Evolutionary conservation across 2,113 vertebrate species (phyloP), one percentile per base, ranked within the genome.

Genomic region (Rana temporaria): DNA sequence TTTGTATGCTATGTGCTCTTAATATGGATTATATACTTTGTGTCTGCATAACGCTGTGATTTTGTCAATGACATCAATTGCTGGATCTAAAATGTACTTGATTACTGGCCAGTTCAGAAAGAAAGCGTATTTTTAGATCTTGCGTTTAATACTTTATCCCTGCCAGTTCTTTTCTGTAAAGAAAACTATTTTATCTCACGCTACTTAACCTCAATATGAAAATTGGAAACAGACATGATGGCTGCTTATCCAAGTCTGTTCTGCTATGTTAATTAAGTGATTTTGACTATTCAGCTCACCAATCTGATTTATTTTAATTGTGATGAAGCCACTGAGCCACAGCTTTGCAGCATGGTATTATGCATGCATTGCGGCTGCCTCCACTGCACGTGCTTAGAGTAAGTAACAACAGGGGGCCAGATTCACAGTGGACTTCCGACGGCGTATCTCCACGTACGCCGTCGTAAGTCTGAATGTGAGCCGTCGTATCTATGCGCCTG

Each of bases 201-300:
- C 62, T 74, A 82, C 80, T 82, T 82, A 82, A 74, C 80, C 70
- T 75, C 60, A 66, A 62, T 30, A 82, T 82, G 69, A 74, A 82
- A 82, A 82, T 74, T 74, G 24, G 62, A 73, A 57, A 38, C 69
- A 65, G 59, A 55, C 68, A 65, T 22, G 59, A 60, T 52, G 57
- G 56, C 62, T 66, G 62, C 26, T 78, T 26, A 38, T 79, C 77
- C n/a, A 67, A 57, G 70, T 75, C 52, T 30, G 42, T 55, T 82
- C 59, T 75, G 53, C 48, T 56, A 64, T 32, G 42, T 66, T 75
- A 74, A 82, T 82, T 42, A 82, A 72, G 80, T 57, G 52, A 26
- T 48, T 75, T 59, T 20, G 20, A 48, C 15, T n/a, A 17, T 67
- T 82, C 42, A 34, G 70, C 34, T 73, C 60, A 73, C 48, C 30